phyloP scores from a whole-genome alignment of 2,113 vertebrate genomes.

The Calcarius ornatus region DNA sequence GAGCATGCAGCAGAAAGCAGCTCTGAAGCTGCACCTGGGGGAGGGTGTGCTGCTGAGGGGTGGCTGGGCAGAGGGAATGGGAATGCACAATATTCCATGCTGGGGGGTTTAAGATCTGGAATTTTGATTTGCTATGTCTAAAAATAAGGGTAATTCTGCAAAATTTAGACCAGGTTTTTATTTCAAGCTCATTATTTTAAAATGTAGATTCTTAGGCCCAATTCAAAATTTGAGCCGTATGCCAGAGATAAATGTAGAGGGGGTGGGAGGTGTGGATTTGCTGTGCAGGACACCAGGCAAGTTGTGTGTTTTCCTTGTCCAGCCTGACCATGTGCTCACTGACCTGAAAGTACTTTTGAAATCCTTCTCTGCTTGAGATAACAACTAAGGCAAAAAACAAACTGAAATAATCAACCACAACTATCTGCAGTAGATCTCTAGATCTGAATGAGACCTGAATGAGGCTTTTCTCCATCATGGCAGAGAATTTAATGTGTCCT shows the following conservation, averaged over 20 bases:
- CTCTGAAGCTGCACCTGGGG: not conserved
- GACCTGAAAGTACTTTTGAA: not conserved
- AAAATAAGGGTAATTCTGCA: not conserved
- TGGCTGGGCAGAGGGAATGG: not conserved
- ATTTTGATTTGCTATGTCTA: not conserved
- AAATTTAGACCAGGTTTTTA: not conserved
- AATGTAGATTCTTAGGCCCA: not conserved
- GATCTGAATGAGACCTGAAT: not conserved
- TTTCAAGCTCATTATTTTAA: not conserved
- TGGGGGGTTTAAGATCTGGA: not conserved
- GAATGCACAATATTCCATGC: not conserved
- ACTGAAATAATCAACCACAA: not conserved
- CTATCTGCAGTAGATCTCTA: not conserved
- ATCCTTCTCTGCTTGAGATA: not conserved
- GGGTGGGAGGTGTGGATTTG: fast-evolving
- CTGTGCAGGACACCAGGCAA: not conserved
- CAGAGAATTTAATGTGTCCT: not conserved
- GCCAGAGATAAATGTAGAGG: not conserved
- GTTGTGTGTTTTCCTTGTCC: not conserved
- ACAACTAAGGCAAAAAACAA: not conserved
- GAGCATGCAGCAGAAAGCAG: not conserved
- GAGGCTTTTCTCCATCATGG: not conserved
- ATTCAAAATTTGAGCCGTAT: not conserved
- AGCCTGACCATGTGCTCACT: not conserved
- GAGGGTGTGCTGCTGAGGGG: not conserved